Base-by-base conservation (phyloP, 2,797 vertebrate genomes). In the Clarias platycephalus region DNA sequence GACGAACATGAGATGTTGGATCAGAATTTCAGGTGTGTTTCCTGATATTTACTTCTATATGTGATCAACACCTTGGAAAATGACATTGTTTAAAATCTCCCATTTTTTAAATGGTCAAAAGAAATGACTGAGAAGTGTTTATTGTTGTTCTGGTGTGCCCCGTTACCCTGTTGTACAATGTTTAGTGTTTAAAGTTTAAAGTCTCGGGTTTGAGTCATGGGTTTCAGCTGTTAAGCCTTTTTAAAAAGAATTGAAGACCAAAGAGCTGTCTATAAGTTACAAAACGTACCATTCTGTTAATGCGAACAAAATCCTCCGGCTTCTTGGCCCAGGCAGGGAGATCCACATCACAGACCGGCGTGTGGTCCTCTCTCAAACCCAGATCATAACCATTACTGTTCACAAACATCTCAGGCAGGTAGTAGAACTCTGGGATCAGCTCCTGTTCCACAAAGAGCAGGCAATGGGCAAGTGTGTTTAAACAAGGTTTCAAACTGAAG, bases 391-490 rank as follows among this genome's bases (percentile, higher is more conserved):
- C 96, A 3, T 98, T 99, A 85, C 95, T 98, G 95, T 99, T 99
- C 89, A 99, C 96, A 83, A 99, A 99, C 98, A 99, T 98, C 93
- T 99, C 98, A 0, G 98, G 98, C 85, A 99, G 92, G 92, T 99
- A 99, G 93, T 98, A 99, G 93, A 99, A 99, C 92, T 99, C 98
- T 28, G 98, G 98, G 92, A 97, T 98, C 90, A 99, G 92, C 89
- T 99, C 98, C 98, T 97, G 87, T 53, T 20, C 82, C 4, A 68
- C 24, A 84, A 80, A 85, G 0, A 86, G 1, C 62, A 63, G 24
- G 28, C 24, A 28, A 64, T 26, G 44, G 15, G 18, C 12, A 62
- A 16, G 6, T 24, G 57, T n/a, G 0, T 24, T 37, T 44, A 1
- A 9, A n/a, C 28, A 4, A 31, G 31, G 26, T 49, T 64, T 63